Evolutionary conservation across 2,797 vertebrate genomes (phyloP).

Genomic region (Sphenopsis melanotis): DNA sequence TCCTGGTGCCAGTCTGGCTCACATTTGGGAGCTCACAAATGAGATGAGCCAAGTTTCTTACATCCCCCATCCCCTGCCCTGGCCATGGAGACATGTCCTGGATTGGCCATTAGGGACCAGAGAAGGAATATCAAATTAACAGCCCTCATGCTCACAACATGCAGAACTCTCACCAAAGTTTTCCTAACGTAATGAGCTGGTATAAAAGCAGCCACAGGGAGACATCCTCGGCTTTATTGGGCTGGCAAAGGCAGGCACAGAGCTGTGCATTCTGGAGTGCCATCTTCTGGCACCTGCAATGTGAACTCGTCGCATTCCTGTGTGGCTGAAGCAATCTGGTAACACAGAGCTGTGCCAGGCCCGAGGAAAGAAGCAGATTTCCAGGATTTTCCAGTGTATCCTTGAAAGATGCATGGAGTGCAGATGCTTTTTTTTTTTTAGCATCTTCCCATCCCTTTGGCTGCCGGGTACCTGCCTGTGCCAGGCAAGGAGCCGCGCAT

Average conservation of each 20-base stretch:
- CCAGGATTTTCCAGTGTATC: background rate
- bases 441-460: background rate
- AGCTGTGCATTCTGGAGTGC: constrained; percentile 58
- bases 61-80: fast-evolving
- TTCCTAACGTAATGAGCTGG: constrained; percentile 35
- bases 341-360: background rate
- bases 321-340: background rate
- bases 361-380: fast-evolving
- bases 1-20: background rate
- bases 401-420: background rate
- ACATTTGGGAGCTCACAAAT: background rate
- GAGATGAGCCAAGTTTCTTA: fast-evolving
- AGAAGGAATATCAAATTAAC: background rate
- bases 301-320: background rate
- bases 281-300: constrained; percentile 46
- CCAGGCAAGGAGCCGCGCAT: background rate
- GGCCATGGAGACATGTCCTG: fast-evolving
- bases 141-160: background rate
- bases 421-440: background rate
- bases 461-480: background rate
- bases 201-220: constrained; percentile 62
- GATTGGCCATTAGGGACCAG: background rate
- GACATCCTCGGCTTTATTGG: background rate
- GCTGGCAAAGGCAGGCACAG: background rate
- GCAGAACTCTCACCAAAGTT: background rate